phyloP scores from a whole-genome alignment of 2,113 vertebrate genomes.

The Xenus cinereus region DNA sequence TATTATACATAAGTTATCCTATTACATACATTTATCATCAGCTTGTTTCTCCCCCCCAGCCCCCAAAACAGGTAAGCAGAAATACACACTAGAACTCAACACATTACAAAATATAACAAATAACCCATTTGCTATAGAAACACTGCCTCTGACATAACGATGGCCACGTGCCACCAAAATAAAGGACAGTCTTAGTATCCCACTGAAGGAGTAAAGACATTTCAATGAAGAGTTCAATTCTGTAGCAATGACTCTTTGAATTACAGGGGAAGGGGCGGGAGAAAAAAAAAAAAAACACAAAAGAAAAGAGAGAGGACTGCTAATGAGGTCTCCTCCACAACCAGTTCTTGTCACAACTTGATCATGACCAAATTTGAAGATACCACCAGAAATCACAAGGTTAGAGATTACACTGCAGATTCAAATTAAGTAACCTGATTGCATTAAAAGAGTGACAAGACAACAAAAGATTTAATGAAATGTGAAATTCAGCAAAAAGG shows the following conservation, averaged over 20 bases:
- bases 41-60: neutral
- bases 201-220: neutral
- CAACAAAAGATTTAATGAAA: slow-evolving; percentile 19
- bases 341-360: neutral
- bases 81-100: neutral
- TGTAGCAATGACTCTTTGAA: neutral
- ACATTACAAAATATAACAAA: neutral
- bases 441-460: neutral
- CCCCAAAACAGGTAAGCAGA: neutral
- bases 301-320: neutral
- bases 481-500: neutral
- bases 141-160: neutral
- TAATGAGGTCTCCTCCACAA: neutral
- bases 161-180: neutral
- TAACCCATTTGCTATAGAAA: fast-evolving
- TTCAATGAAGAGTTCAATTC: neutral
- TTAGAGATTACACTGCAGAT: neutral
- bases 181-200: neutral
- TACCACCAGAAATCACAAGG: neutral
- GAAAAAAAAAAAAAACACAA: too few relatives aligned
- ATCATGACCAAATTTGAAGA: neutral
- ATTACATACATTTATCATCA: slow-evolving; percentile 36
- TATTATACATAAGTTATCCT: slow-evolving; percentile 52
- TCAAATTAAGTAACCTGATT: neutral
- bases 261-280: neutral